These are phyloP conservation scores for Azorinus chamasolen DNA, from an alignment of 2,888 invertebrate species.

Conservation along the genomic window DNA sequence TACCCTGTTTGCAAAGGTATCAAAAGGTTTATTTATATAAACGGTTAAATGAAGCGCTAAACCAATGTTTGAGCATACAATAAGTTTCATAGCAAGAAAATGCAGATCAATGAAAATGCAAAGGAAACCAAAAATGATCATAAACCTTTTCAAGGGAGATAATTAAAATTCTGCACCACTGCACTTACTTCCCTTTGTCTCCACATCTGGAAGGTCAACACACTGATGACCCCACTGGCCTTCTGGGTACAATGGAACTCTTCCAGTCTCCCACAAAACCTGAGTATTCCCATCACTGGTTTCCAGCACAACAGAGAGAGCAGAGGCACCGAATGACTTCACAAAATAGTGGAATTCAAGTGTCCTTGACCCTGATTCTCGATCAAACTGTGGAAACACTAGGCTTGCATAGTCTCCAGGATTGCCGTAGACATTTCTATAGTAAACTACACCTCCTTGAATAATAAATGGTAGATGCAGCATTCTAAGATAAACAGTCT, in stretches of 20 bases:
- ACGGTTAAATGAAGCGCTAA: too few relatives aligned
- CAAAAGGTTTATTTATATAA: too few relatives aligned
- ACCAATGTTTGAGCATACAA: too few relatives aligned
- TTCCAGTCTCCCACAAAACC: conserved; percentile 21
- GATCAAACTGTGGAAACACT: background rate
- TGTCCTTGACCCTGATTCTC: background rate
- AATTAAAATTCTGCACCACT: too few relatives aligned
- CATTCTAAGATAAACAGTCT: too few relatives aligned
- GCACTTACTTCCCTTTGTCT: background rate
- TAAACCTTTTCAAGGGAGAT: too few relatives aligned
- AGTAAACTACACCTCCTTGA: conserved; percentile 41
- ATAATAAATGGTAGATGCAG: too few relatives aligned
- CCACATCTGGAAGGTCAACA: conserved; percentile 6
- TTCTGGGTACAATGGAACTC: conserved; percentile 13
- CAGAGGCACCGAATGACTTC: conserved; percentile 2
- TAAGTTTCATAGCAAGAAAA: too few relatives aligned
- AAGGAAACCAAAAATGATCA: too few relatives aligned
- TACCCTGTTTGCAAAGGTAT: too few relatives aligned
- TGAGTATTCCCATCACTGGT: background rate
- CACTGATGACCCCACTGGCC: conserved; percentile 33
- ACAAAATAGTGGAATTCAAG: conserved; percentile 41
- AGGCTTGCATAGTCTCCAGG: conserved; percentile 18
- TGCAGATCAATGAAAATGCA: too few relatives aligned
- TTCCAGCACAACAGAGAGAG: conserved; percentile 2
- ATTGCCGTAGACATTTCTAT: conserved; percentile 38